Percentiles rank a stretch among this genome's conserved stretches.
Evolutionary conservation across 2,888 invertebrate species (phyloP).

Genomic region (Aphelenchoides bicaudatus): DNA sequence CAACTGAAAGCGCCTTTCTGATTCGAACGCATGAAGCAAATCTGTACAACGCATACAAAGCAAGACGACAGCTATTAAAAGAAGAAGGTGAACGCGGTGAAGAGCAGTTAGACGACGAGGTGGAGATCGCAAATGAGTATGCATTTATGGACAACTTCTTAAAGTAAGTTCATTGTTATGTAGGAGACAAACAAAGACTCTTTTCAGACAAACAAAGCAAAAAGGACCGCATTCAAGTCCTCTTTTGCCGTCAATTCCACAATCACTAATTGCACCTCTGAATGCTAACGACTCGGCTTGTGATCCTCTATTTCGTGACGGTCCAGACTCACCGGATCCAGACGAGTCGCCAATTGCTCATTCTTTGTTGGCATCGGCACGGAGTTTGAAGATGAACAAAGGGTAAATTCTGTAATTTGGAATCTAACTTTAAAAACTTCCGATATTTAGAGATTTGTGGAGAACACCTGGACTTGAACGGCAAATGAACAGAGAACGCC

Average conservation of each 20-base stretch:
- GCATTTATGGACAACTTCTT: constrained; percentile 28
- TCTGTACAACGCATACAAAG: constrained; percentile 25
- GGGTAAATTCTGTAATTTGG: constrained; percentile 19
- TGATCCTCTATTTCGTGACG: too few relatives aligned
- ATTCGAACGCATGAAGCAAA: constrained; percentile 34
- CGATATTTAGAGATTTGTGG: constrained; percentile 39
- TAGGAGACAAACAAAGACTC: too few relatives aligned
- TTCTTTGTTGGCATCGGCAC: constrained; percentile 49
- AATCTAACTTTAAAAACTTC: constrained; percentile 6
- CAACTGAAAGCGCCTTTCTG: constrained; percentile 8
- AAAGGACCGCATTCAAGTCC: too few relatives aligned
- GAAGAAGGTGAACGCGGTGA: constrained; percentile 9
- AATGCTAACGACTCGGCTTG: too few relatives aligned
- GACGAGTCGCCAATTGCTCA: constrained; percentile 56
- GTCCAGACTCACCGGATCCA: constrained; percentile 44
- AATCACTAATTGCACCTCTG: too few relatives aligned
- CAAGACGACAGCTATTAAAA: constrained; percentile 20
- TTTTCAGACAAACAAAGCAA: too few relatives aligned
- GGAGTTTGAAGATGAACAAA: constrained; percentile 40
- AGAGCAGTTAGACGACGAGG: too few relatives aligned
- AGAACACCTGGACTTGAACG: constrained; percentile 36
- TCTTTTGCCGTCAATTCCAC: too few relatives aligned
- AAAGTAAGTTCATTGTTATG: constrained; percentile 22
- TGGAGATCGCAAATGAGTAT: constrained; percentile 21
- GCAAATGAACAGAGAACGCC: constrained; percentile 43